Evolutionary conservation across 2,113 vertebrate genomes (phyloP).

Genomic region (Daubentonia madagascariensis): DNA sequence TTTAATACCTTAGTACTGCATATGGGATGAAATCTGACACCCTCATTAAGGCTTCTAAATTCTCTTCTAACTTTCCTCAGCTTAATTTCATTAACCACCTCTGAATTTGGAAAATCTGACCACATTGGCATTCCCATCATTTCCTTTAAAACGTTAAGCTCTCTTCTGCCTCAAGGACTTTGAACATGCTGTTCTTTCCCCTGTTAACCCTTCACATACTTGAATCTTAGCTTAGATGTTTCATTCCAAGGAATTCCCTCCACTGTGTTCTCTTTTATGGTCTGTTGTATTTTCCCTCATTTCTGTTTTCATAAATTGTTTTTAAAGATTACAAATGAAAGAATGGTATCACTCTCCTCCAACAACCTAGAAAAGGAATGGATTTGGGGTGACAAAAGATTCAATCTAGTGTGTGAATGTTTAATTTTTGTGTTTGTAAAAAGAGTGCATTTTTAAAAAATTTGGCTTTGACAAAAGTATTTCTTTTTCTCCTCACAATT

Average conservation of each 20-base stretch:
- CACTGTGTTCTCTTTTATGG: neutral
- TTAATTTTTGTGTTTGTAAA: neutral
- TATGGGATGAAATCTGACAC: neutral
- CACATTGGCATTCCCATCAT: neutral
- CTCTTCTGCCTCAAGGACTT: neutral
- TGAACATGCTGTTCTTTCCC: too few species aligned
- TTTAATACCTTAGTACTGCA: neutral
- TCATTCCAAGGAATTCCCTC: neutral
- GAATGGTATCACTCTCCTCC: neutral
- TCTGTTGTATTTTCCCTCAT: neutral
- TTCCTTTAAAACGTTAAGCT: neutral
- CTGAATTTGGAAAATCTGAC: neutral
- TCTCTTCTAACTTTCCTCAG: neutral
- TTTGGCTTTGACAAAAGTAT: neutral
- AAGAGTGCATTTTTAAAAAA: neutral
- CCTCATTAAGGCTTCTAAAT: neutral
- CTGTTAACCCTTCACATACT: neutral
- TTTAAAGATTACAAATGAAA: neutral
- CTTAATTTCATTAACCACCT: neutral
- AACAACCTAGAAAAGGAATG: neutral
- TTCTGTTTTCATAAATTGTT: neutral
- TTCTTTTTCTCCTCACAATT: neutral
- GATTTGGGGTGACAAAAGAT: neutral
- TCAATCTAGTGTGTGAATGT: neutral
- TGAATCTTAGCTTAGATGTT: neutral